Evolutionary conservation across 2,888 invertebrate species (phyloP).

Genomic region (Lepidocyrtoides sp.): DNA sequence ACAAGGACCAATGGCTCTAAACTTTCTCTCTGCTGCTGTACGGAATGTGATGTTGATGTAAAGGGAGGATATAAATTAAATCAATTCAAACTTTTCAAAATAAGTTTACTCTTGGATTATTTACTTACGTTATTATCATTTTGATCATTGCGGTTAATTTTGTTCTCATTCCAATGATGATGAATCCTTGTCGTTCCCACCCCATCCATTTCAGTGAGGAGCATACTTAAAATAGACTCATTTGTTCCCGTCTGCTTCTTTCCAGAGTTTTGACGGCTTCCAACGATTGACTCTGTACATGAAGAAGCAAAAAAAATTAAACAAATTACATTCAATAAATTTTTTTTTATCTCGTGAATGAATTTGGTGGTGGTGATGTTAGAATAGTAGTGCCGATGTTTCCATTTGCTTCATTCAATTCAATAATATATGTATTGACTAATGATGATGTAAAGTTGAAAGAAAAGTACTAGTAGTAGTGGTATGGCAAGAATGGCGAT

Average conservation of each 20-base stretch:
- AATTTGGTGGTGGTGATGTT: background rate
- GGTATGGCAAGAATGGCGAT: background rate
- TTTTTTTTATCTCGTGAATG: background rate
- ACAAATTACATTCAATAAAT: slow-evolving; percentile 65
- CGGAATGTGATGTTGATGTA: too few species aligned
- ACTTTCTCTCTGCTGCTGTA: too few species aligned
- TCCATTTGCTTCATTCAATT: slow-evolving; percentile 76
- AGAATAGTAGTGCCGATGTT: too few species aligned
- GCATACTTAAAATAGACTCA: slow-evolving; percentile 89
- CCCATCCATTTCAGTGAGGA: slow-evolving; percentile 91
- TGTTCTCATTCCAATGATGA: slow-evolving; percentile 2
- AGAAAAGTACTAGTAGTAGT: background rate
- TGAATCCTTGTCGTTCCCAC: slow-evolving; percentile 87
- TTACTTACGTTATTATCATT: slow-evolving; percentile 20
- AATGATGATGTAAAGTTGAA: slow-evolving; percentile 28
- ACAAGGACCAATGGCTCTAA: slow-evolving; percentile 87
- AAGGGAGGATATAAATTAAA: slow-evolving; percentile 2
- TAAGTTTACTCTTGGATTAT: background rate
- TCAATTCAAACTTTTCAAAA: background rate
- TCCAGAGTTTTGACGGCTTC: slow-evolving; percentile 86
- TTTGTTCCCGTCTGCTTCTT: slow-evolving; percentile 85
- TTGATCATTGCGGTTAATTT: background rate
- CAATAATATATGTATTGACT: slow-evolving; percentile 6
- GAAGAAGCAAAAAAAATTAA: slow-evolving; percentile 51
- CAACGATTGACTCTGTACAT: slow-evolving; percentile 87